Conservation (phyloP, 1,140 invertebrate species). For the Drosophila bifasciata region DNA sequence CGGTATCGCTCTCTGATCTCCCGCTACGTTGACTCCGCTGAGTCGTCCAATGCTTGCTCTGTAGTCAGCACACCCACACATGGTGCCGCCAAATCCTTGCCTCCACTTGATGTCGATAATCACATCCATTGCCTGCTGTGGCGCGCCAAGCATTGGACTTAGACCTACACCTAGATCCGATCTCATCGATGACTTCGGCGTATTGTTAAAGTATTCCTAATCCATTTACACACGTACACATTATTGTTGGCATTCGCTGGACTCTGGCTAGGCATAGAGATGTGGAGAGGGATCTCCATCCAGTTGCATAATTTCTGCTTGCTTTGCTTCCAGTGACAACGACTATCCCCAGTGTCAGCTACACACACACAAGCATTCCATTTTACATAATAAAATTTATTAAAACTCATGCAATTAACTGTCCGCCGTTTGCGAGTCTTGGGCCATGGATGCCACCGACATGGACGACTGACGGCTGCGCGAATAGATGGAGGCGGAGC, state of each 20-base stretch:
- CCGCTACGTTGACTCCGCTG: constrained; percentile 87
- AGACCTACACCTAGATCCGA: constrained; percentile 33
- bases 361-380: constrained; percentile 35
- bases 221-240: constrained; percentile 4
- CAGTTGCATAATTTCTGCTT: neutral
- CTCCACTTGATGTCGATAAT: constrained; percentile 84
- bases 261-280: no score
- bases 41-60: constrained; percentile 30
- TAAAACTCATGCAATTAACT: constrained; percentile 28
- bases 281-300: neutral
- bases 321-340: neutral
- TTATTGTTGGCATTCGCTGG: constrained; percentile 18
- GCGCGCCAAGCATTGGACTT: constrained; percentile 89
- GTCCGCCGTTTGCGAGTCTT: constrained; percentile 19
- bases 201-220: constrained; percentile 37
- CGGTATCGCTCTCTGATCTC: constrained; percentile 92
- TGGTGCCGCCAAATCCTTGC: constrained; percentile 55
- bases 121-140: constrained; percentile 89
- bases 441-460: constrained; percentile 55
- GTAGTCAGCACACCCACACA: constrained; percentile 68
- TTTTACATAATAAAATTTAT: constrained; percentile 47
- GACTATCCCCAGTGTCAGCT: constrained; percentile 2
- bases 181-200: constrained; percentile 34
- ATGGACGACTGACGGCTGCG: constrained; percentile 72
- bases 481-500: constrained; percentile 72